phyloP scores from a whole-genome alignment of 2,888 invertebrate genomes.

The Arctia plantaginis region DNA sequence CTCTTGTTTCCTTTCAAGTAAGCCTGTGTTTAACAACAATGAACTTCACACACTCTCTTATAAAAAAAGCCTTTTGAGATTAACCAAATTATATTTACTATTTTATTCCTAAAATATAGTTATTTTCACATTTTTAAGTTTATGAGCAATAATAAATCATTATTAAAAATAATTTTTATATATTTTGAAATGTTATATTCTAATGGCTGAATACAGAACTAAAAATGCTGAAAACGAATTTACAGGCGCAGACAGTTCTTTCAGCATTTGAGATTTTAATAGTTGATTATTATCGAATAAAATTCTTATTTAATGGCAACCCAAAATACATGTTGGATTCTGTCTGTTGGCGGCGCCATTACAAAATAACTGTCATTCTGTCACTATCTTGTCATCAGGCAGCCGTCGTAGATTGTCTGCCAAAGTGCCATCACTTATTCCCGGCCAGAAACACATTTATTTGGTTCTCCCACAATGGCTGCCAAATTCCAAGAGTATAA shows the following conservation, averaged over 20 bases:
- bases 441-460: constrained; percentile 52
- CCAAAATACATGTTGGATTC: constrained; percentile 14
- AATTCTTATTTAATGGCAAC: constrained; percentile 31
- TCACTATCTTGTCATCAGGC: constrained; percentile 71
- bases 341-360: constrained; percentile 44
- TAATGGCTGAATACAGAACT: not conserved
- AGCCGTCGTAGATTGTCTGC: constrained; percentile 70
- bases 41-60: not conserved
- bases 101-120: too few relatives aligned
- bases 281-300: not conserved
- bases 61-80: too few relatives aligned
- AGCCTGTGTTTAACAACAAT: not conserved
- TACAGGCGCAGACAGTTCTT: not conserved
- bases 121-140: too few relatives aligned
- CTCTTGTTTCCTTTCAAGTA: not conserved
- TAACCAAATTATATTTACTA: too few relatives aligned
- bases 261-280: not conserved
- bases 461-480: constrained; percentile 70
- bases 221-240: not conserved
- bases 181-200: not conserved
- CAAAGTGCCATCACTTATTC: constrained; percentile 63
- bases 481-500: constrained; percentile 83
- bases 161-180: not conserved
- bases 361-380: constrained; percentile 38
- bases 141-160: too few relatives aligned